These are phyloP conservation scores for Cancer borealis DNA, from an alignment of 2,888 invertebrate genomes.

Conservation along the genomic window DNA sequence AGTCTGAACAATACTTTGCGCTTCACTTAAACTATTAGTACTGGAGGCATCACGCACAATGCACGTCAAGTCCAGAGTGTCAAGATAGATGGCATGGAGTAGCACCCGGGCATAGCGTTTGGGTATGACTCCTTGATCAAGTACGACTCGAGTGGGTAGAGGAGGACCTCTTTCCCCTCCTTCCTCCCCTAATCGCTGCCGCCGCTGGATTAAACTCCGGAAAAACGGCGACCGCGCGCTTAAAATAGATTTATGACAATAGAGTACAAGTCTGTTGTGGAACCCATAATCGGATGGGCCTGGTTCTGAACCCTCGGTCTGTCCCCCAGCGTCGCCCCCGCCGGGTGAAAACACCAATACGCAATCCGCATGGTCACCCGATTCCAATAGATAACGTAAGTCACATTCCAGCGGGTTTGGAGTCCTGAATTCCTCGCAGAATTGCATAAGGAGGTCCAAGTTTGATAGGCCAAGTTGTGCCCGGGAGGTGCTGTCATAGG, in stretches of 20 bases:
- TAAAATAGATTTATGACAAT: slow-evolving; percentile 94
- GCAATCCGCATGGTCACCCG: slow-evolving; percentile 94
- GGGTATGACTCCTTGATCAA: slow-evolving; percentile 96
- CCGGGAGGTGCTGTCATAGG: slow-evolving; percentile 84
- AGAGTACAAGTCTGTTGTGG: slow-evolving; percentile 86
- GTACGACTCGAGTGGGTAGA: slow-evolving; percentile 85
- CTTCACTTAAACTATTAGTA: slow-evolving; percentile 75
- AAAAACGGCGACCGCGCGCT: slow-evolving; percentile 97
- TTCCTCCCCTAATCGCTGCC: slow-evolving; percentile 81
- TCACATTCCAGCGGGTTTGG: slow-evolving; percentile 91
- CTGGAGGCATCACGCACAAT: slow-evolving; percentile 86
- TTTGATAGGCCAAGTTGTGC: slow-evolving; percentile 81
- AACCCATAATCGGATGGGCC: slow-evolving; percentile 86
- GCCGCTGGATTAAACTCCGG: slow-evolving; percentile 86
- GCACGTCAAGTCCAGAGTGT: slow-evolving; percentile 91
- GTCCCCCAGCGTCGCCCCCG: slow-evolving; percentile 77
- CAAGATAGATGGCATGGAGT: slow-evolving; percentile 94
- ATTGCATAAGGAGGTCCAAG: slow-evolving; percentile 85
- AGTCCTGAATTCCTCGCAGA: slow-evolving; percentile 91
- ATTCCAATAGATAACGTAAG: slow-evolving; percentile 91
- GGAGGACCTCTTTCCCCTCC: slow-evolving; percentile 84
- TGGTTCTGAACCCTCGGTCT: slow-evolving; percentile 59
- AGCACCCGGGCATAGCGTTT: slow-evolving; percentile 94
- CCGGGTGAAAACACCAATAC: slow-evolving; percentile 93
- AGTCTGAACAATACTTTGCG: slow-evolving; percentile 75